phyloP scores from a whole-genome alignment of 2,113 vertebrate species.

The Eurystomus gularis region DNA sequence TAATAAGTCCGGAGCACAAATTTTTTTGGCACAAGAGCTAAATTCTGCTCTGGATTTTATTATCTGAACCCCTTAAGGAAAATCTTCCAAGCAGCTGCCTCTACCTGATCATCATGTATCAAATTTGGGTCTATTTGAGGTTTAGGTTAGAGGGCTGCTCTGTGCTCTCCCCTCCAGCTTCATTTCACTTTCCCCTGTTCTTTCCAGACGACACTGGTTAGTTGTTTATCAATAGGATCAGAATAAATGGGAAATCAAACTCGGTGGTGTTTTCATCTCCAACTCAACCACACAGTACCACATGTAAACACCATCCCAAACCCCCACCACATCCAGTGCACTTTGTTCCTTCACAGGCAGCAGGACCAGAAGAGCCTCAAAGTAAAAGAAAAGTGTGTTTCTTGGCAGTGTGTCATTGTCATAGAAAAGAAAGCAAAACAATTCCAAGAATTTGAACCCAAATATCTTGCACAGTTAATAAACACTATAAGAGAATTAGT shows the following conservation, averaged over 20 bases:
- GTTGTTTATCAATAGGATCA: not conserved
- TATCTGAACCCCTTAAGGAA: not conserved
- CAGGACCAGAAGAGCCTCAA: accelerated
- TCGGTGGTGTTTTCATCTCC: not conserved
- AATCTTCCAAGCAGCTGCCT: not conserved
- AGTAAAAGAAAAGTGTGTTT: not conserved
- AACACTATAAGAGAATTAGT: accelerated
- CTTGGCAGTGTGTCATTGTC: not conserved
- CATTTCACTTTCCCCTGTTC: not conserved
- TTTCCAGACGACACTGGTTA: not conserved
- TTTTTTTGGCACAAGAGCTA: not conserved
- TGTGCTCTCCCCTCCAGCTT: not conserved
- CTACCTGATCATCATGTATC: not conserved
- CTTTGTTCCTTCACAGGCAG: not conserved
- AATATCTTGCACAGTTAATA: not conserved
- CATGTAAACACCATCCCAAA: not conserved
- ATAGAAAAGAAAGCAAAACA: not conserved
- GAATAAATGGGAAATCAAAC: not conserved
- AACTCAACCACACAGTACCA: not conserved
- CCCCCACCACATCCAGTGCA: no score
- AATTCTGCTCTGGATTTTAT: slow-evolving; percentile 11
- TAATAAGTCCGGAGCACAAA: not conserved
- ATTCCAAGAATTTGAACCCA: not conserved
- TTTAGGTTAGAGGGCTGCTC: not conserved
- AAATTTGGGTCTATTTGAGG: not conserved